Evolutionary conservation across 2,113 vertebrate species (phyloP).

Genomic region (Polypterus bichir): DNA sequence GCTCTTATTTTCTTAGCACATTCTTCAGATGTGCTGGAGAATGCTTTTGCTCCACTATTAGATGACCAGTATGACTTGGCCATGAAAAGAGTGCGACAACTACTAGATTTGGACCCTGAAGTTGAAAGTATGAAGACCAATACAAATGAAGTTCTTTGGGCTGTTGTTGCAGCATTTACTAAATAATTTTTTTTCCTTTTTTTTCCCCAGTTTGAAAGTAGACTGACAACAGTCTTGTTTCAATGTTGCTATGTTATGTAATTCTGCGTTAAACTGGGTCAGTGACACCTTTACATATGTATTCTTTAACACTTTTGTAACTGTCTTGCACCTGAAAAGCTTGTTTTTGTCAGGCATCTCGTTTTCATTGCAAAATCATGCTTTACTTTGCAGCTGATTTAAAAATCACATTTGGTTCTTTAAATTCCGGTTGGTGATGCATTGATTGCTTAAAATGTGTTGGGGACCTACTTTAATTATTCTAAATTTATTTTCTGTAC

Average conservation of each 20-base stretch:
- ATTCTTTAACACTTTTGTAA: background rate
- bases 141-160: constrained; percentile 82
- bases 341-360: no score
- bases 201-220: no score
- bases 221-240: background rate
- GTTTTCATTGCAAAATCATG: no score
- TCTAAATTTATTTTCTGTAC: background rate
- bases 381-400: no score
- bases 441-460: no score
- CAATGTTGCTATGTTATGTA: constrained; percentile 1
- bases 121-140: constrained; percentile 78
- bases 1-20: constrained; percentile 87
- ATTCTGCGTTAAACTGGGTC: background rate
- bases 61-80: constrained; percentile 93
- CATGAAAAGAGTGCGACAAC: constrained; percentile 84
- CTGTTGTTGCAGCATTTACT: constrained; percentile 86
- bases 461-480: no score
- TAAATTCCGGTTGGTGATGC: no score
- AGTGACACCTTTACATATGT: background rate
- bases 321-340: no score
- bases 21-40: constrained; percentile 86
- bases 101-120: constrained; percentile 87
- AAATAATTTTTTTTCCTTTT: constrained; percentile 50
- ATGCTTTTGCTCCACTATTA: constrained; percentile 82
- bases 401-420: no score